These are phyloP conservation scores for Ophonus ardosiacus DNA, from an alignment of 2,888 invertebrate genomes.

Conservation along the genomic window DNA sequence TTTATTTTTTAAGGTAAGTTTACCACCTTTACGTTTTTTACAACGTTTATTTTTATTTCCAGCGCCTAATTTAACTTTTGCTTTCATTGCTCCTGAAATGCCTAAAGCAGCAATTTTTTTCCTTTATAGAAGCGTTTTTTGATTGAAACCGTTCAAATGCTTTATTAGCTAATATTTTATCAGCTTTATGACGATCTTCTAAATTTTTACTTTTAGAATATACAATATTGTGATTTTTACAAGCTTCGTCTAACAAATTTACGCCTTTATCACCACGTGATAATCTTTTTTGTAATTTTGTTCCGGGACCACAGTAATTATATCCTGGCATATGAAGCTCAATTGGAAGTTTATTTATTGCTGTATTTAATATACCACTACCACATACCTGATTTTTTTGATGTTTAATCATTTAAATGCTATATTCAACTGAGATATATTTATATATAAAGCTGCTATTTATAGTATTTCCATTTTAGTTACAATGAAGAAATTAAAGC, in stretches of 20 bases:
- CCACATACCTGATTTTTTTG: background rate
- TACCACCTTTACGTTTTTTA: background rate
- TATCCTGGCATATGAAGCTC: slow-evolving; percentile 64
- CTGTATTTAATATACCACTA: slow-evolving; percentile 39
- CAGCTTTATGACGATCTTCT: slow-evolving; percentile 68
- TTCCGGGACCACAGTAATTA: slow-evolving; percentile 62
- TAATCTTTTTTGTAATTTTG: slow-evolving; percentile 66
- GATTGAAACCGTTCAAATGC: too few relatives aligned
- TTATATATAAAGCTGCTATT: background rate
- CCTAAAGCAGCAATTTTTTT: slow-evolving; percentile 67
- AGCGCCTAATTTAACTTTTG: slow-evolving; percentile 67
- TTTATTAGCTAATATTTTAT: too few relatives aligned
- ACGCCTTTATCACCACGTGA: slow-evolving; percentile 69
- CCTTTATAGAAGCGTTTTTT: slow-evolving; percentile 66
- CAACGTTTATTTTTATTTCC: slow-evolving; percentile 1
- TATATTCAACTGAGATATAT: background rate
- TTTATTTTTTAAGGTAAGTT: too few relatives aligned
- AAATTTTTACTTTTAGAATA: slow-evolving; percentile 64
- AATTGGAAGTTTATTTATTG: slow-evolving; percentile 54
- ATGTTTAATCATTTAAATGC: background rate
- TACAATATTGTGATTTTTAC: slow-evolving; percentile 69
- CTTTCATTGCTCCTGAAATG: slow-evolving; percentile 68
- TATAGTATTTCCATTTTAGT: background rate
- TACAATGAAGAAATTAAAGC: slow-evolving; percentile 8
- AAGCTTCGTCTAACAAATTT: slow-evolving; percentile 68